Conservation (phyloP, 2,113 vertebrate genomes). For the Chloebia gouldiae region DNA sequence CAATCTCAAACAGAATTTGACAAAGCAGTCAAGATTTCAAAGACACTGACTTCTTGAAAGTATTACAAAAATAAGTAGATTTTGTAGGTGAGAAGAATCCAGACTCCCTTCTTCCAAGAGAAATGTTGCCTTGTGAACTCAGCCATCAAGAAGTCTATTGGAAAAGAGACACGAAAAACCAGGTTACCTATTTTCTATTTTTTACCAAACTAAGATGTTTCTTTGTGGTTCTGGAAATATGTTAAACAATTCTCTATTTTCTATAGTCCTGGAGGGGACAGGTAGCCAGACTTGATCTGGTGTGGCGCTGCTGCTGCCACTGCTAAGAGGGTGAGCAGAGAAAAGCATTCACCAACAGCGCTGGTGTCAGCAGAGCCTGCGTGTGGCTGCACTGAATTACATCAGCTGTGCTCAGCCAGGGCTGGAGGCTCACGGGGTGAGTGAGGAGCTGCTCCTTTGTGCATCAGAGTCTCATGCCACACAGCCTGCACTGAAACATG, state of each 20-base stretch:
- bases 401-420: neutral
- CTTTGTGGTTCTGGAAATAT: neutral
- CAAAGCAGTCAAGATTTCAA: neutral
- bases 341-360: neutral
- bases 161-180: neutral
- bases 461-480: neutral
- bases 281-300: neutral
- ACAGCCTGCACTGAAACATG: neutral
- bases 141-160: neutral
- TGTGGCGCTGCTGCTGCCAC: neutral
- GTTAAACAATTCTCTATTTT: neutral
- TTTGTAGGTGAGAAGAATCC: neutral
- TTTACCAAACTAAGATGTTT: neutral
- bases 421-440: neutral
- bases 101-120: neutral
- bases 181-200: neutral
- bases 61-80: neutral
- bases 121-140: neutral
- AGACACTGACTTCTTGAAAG: neutral
- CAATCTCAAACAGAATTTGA: neutral
- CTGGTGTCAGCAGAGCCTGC: neutral
- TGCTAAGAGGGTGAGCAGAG: neutral
- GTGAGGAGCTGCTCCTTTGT: neutral
- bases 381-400: fast-evolving
- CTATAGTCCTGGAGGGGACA: neutral